These are phyloP conservation scores for Tupiocoris notatus DNA, from an alignment of 2,888 invertebrate genomes.

Conservation along the genomic window DNA sequence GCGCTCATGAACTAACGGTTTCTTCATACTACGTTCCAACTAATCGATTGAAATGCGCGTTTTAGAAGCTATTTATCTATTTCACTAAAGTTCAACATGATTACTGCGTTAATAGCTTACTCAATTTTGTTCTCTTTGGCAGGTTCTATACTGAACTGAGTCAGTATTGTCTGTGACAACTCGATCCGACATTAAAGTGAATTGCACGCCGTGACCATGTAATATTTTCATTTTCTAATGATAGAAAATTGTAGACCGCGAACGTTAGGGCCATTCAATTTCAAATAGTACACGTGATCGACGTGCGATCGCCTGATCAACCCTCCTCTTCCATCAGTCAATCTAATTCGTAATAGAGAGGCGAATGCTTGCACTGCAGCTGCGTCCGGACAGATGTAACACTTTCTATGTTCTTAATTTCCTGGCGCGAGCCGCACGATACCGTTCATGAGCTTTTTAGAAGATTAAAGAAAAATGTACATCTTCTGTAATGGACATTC, in stretches of 20 bases:
- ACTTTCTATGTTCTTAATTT: constrained; percentile 37
- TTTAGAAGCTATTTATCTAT: no score
- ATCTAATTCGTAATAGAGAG: constrained; percentile 37
- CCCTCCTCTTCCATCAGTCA: background rate
- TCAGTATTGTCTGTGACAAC: no score
- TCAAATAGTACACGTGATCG: background rate
- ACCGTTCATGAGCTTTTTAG: constrained; percentile 3
- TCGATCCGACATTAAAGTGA: no score
- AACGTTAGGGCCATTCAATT: background rate
- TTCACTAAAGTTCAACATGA: no score
- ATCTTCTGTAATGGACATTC: no score
- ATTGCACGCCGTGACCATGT: no score
- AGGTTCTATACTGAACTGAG: no score
- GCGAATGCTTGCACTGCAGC: constrained; percentile 26
- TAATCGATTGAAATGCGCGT: no score
- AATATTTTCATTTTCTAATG: background rate
- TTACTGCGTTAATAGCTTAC: no score
- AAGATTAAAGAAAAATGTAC: constrained; percentile 28
- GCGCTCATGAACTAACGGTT: no score
- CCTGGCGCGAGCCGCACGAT: constrained; percentile 4
- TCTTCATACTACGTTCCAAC: no score
- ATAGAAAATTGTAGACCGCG: background rate
- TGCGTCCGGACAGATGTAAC: constrained; percentile 33
- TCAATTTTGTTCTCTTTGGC: no score
- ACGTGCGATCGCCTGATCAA: constrained; percentile 16